phyloP scores from a whole-genome alignment of 2,797 vertebrate genomes.

The Helostoma temminkii region DNA sequence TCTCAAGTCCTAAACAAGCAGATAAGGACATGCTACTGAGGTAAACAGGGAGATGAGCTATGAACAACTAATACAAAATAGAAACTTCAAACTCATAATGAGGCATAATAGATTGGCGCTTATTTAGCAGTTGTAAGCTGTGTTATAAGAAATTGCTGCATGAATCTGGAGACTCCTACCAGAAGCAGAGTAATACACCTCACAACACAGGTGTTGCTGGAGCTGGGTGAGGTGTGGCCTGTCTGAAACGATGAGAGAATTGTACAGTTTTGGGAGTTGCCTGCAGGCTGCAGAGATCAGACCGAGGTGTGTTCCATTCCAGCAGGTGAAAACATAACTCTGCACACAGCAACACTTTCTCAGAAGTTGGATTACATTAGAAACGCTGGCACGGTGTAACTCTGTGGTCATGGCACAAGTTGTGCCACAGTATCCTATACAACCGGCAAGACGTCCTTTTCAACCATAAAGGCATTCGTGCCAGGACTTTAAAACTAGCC shows the following conservation, averaged over 20 bases:
- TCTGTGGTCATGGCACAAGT: constrained; percentile 15
- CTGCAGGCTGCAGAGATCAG: constrained; percentile 59
- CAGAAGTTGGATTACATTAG: constrained; percentile 30
- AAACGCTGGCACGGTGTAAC: constrained; percentile 30
- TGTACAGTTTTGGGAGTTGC: constrained; percentile 55
- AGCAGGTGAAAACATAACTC: constrained; percentile 47
- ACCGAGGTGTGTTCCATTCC: constrained; percentile 64
- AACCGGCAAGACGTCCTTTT: constrained; percentile 36
- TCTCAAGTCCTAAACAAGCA: constrained; percentile 52
- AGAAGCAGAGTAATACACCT: constrained; percentile 36
- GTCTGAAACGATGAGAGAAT: constrained; percentile 41
- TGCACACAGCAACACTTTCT: constrained; percentile 32
- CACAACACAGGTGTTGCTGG: constrained; percentile 55
- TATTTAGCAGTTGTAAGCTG: constrained; percentile 17
- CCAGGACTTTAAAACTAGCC: constrained; percentile 38
- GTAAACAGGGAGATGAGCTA: constrained; percentile 2
- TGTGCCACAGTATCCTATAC: constrained; percentile 33
- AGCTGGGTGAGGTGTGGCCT: constrained; percentile 41
- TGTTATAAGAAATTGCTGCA: constrained; percentile 16
- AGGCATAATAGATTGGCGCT: neutral
- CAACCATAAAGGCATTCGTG: constrained; percentile 33
- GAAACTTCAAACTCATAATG: neutral
- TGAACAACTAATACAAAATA: neutral
- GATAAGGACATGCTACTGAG: constrained; percentile 18
- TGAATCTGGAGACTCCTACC: constrained; percentile 33